Conservation (phyloP, 2,113 vertebrate genomes). For the Girardinichthys multiradiatus region DNA sequence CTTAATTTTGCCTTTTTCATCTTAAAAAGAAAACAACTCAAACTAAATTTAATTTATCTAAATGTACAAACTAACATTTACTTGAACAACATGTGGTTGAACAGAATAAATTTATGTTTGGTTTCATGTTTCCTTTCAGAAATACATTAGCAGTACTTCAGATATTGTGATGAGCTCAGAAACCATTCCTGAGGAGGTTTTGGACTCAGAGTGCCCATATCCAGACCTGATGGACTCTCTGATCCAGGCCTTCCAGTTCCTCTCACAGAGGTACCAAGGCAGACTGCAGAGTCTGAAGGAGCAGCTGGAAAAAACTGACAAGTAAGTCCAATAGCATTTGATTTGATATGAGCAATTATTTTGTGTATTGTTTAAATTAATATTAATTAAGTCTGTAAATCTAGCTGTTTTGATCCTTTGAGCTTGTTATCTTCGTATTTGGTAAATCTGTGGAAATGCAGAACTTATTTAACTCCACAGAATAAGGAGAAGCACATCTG, state of each 20-base stretch:
- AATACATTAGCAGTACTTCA: constrained; percentile 58
- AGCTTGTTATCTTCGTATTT: not conserved
- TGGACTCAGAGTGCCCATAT: constrained; percentile 84
- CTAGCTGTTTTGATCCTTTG: not conserved
- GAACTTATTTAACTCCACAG: constrained; percentile 11
- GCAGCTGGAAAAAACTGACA: constrained; percentile 76
- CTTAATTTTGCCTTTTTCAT: not conserved
- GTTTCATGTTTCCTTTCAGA: constrained; percentile 43
- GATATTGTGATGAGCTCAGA: constrained; percentile 59
- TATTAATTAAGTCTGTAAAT: not conserved
- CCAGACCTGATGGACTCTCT: constrained; percentile 84
- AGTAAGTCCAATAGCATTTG: constrained; percentile 70
- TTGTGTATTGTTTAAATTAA: not conserved
- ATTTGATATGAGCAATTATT: not conserved
- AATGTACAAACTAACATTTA: not conserved
- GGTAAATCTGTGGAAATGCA: not conserved
- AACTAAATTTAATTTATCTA: not conserved
- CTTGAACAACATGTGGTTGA: not conserved
- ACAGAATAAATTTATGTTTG: not conserved
- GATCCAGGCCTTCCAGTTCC: constrained; percentile 80
- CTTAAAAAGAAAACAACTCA: not conserved
- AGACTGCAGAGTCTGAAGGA: constrained; percentile 77
- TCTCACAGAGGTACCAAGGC: constrained; percentile 79
- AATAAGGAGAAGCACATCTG: constrained; percentile 19
- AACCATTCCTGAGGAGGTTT: constrained; percentile 80